These are phyloP conservation scores for Tipula helvola DNA, from an alignment of 2,888 invertebrate genomes.

Conservation along the genomic window DNA sequence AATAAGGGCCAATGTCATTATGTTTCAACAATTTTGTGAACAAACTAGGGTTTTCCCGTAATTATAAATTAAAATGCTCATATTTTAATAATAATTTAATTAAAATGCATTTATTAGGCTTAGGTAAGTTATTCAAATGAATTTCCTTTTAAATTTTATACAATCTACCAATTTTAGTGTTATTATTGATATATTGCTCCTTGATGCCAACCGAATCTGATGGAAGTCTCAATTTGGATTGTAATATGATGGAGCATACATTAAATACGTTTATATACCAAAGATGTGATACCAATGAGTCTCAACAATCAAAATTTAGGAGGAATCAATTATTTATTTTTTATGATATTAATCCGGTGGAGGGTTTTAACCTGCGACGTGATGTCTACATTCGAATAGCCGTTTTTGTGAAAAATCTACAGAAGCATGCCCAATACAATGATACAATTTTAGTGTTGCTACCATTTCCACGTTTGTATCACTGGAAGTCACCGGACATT, in stretches of 20 bases:
- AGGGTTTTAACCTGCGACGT: conserved; percentile 92
- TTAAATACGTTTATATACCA: background rate
- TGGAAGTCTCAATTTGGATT: background rate
- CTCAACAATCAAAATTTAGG: conserved; percentile 33
- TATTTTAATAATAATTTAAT: background rate
- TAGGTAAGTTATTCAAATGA: background rate
- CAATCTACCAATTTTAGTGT: background rate
- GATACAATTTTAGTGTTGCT: conserved; percentile 68
- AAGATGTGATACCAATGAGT: background rate
- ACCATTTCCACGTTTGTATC: conserved; percentile 82
- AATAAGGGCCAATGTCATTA: background rate
- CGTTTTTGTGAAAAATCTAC: conserved; percentile 60
- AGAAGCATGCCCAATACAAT: conserved; percentile 36
- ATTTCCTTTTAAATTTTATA: background rate
- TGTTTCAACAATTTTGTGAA: background rate
- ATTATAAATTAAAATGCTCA: background rate
- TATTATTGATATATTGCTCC: background rate
- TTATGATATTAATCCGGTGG: conserved; percentile 89
- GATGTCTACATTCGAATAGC: conserved; percentile 94
- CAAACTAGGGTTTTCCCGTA: background rate
- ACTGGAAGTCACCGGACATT: conserved; percentile 66
- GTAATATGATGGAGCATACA: background rate
- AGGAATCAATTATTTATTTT: conserved; percentile 39
- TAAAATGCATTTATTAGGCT: background rate
- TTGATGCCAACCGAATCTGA: background rate